A percentile compares a stretch with the other conserved stretches of the same genome.
Evolutionary conservation across 2,797 vertebrate genomes (phyloP).

Genomic region (Iguana delicatissima): DNA sequence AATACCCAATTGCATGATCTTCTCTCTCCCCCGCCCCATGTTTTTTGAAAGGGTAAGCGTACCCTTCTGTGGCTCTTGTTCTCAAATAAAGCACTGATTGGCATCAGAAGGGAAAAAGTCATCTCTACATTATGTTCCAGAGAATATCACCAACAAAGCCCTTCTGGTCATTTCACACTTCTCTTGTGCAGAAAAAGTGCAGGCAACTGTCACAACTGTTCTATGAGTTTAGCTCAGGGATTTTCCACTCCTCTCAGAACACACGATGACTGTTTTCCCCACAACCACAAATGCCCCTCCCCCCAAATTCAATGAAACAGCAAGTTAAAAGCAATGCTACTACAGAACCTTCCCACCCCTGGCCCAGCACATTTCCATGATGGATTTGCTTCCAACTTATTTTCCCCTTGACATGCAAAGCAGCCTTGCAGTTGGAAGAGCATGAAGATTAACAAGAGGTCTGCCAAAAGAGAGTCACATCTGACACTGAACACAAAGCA

Average conservation of each 20-base stretch:
- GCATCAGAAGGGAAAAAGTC: constrained; percentile 26
- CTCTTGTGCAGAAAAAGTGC: constrained; percentile 48
- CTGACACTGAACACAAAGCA: constrained; percentile 32
- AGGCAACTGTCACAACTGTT: constrained; percentile 45
- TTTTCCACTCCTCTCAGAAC: constrained; percentile 66
- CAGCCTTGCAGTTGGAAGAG: constrained; percentile 15
- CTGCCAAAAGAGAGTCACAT: constrained; percentile 45
- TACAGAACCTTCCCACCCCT: constrained; percentile 24
- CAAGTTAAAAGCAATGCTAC: constrained; percentile 46
- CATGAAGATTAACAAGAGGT: constrained; percentile 35
- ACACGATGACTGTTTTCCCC: constrained; percentile 12
- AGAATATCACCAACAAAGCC: constrained; percentile 31
- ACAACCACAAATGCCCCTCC: not conserved
- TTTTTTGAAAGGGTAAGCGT: constrained; percentile 6
- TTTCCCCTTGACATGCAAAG: constrained; percentile 42
- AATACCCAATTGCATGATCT: constrained; percentile 66
- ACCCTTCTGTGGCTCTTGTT: constrained; percentile 28
- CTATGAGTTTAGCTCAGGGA: constrained; percentile 44
- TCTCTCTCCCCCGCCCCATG: constrained; percentile 30
- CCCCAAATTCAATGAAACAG: constrained; percentile 41
- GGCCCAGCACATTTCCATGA: constrained; percentile 22
- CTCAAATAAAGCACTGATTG: constrained; percentile 37
- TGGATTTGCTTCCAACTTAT: constrained; percentile 24
- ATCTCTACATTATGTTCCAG: constrained; percentile 27
- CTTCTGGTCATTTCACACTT: constrained; percentile 48